Conservation (phyloP, 1,140 invertebrate genomes). For the Sesamia nonagrioides region DNA sequence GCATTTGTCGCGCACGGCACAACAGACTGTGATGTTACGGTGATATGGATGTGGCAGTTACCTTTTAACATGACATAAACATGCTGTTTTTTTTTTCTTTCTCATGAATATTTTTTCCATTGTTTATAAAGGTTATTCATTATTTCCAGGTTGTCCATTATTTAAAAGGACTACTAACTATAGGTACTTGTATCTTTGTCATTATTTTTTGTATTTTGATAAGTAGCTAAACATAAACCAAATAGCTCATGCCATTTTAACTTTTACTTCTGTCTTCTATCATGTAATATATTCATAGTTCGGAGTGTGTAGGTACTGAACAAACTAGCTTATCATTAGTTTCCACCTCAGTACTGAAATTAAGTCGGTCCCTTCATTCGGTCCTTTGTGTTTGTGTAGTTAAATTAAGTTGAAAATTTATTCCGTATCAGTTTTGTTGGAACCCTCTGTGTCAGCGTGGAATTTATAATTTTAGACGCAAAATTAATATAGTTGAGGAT, state of each 20-base stretch:
- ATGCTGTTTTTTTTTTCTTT: too few species aligned
- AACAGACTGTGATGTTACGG: neutral
- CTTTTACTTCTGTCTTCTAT: neutral
- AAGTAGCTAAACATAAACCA: too few species aligned
- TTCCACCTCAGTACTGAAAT: slow-evolving; percentile 82
- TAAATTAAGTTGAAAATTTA: slow-evolving; percentile 87
- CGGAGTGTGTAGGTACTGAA: slow-evolving; percentile 23
- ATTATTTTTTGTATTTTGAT: too few species aligned
- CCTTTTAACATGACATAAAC: neutral
- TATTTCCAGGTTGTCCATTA: too few species aligned
- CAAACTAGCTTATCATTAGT: slow-evolving; percentile 83
- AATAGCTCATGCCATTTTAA: neutral
- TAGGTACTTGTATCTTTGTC: too few species aligned
- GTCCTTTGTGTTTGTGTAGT: slow-evolving; percentile 84
- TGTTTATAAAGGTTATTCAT: too few species aligned
- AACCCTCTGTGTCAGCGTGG: slow-evolving; percentile 76
- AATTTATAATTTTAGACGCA: slow-evolving; percentile 79
- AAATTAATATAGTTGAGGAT: slow-evolving; percentile 52
- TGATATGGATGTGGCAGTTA: slow-evolving; percentile 40
- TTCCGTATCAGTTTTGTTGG: slow-evolving; percentile 80
- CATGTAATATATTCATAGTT: slow-evolving; percentile 24
- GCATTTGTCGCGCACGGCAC: neutral
- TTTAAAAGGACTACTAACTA: too few species aligned
- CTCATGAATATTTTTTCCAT: too few species aligned
- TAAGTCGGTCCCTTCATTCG: slow-evolving; percentile 77